These are phyloP conservation scores for Cheumatopsyche charites DNA, from an alignment of 1,140 invertebrate species.

Conservation along the genomic window DNA sequence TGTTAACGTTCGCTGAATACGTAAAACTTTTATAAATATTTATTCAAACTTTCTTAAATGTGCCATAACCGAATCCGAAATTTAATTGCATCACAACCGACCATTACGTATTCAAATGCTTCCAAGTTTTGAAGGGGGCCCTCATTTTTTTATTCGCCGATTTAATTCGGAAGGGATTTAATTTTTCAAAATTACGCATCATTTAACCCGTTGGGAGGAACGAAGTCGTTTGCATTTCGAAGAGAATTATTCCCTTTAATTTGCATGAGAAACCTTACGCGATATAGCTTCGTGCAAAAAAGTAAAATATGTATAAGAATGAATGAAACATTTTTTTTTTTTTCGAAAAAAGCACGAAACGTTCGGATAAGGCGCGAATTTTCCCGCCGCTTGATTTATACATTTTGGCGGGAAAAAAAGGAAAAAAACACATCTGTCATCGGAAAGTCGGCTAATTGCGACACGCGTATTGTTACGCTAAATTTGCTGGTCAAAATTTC, in stretches of 20 bases:
- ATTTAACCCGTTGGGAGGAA: neutral
- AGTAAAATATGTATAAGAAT: neutral
- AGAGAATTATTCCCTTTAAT: neutral
- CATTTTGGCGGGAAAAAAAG: neutral
- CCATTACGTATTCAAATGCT: no score
- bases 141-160: no score
- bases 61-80: no score
- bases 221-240: neutral
- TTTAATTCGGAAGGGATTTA: neutral
- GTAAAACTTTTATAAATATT: no score
- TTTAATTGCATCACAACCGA: no score
- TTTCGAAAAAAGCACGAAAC: no score
- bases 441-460: neutral
- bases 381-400: slow-evolving; percentile 9
- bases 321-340: no score
- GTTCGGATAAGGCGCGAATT: neutral
- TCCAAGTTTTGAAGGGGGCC: no score
- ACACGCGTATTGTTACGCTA: neutral
- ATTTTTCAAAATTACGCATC: slow-evolving; percentile 16
- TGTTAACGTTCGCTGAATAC: no score
- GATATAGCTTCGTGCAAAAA: neutral
- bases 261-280: slow-evolving; percentile 11
- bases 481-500: no score
- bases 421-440: slow-evolving; percentile 2
- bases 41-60: no score